phyloP scores from a whole-genome alignment of 2,888 invertebrate genomes.

The Agonum fuliginosum region DNA sequence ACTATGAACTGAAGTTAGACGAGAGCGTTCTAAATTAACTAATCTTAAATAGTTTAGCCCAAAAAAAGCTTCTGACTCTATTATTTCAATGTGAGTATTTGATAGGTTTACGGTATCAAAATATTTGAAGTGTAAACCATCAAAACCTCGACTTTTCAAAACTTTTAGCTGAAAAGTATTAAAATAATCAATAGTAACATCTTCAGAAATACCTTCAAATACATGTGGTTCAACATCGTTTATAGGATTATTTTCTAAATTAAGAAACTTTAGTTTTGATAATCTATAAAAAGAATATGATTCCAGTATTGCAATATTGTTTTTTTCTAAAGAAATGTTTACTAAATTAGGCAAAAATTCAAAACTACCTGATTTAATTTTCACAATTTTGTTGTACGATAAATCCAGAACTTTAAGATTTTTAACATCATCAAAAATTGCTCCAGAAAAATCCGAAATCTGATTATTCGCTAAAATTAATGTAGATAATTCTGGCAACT shows the following conservation, averaged over 20 bases:
- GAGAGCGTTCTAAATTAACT: background rate
- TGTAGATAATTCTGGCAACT: conserved; percentile 19
- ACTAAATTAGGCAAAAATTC: conserved; percentile 8
- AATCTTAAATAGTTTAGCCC: background rate
- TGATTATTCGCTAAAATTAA: conserved; percentile 38
- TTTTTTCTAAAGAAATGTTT: conserved; percentile 21
- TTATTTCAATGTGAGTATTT: background rate
- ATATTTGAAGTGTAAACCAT: conserved; percentile 2
- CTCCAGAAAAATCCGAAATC: background rate
- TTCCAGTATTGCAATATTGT: conserved; percentile 25
- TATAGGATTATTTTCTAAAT: conserved; percentile 24
- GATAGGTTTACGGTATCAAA: background rate
- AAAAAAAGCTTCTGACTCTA: conserved; percentile 34
- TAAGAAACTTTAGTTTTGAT: conserved; percentile 3
- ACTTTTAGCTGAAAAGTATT: conserved; percentile 19
- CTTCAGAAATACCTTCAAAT: conserved; percentile 30
- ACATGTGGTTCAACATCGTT: conserved; percentile 45
- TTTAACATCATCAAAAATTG: background rate
- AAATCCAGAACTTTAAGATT: conserved; percentile 35
- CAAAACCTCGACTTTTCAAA: conserved; percentile 31
- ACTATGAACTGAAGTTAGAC: background rate
- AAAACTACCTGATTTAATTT: conserved; percentile 25
- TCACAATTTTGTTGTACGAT: conserved; percentile 45
- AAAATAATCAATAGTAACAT: conserved; percentile 16
- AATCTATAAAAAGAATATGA: conserved; percentile 35